Percentiles rank a stretch among this genome's conserved stretches.
Conservation (phyloP, 2,113 vertebrate species). For the Okapia johnstoni region DNA sequence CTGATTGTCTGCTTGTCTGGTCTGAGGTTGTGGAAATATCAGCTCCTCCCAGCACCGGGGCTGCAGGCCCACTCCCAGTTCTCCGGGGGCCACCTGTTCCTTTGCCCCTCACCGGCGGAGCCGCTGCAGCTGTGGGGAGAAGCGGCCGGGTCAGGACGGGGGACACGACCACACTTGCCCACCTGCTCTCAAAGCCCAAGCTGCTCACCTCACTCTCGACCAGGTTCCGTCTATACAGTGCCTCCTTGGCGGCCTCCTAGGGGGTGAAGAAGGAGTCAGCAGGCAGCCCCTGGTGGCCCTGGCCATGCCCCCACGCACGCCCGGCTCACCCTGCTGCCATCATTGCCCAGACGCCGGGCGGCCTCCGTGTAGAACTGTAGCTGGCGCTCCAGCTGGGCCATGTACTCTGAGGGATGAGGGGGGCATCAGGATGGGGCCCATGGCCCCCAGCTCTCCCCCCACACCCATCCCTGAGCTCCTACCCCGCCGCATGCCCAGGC, state of each 20-base stretch:
- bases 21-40: not conserved
- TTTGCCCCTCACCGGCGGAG: constrained; percentile 64
- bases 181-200: rapidly evolving
- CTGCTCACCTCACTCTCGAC: constrained; percentile 87
- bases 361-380: constrained; percentile 85
- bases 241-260: constrained; percentile 92
- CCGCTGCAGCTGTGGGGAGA: constrained; percentile 66
- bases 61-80: not conserved
- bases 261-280: not conserved
- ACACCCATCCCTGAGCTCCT: not conserved
- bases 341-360: constrained; percentile 85
- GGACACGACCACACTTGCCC: rapidly evolving
- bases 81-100: not conserved
- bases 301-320: not conserved
- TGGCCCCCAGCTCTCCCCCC: rapidly evolving
- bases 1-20: constrained; percentile 68
- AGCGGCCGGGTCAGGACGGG: not conserved
- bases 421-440: not conserved
- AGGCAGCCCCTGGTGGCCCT: rapidly evolving
- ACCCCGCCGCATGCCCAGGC: constrained; percentile 83
- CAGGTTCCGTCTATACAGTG: constrained; percentile 86
- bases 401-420: constrained; percentile 81
- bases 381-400: constrained; percentile 83
- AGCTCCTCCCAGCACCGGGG: not conserved
- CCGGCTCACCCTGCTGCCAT: constrained; percentile 87